phyloP scores from a whole-genome alignment of 1,140 invertebrate genomes.

The Apis dorsata region DNA sequence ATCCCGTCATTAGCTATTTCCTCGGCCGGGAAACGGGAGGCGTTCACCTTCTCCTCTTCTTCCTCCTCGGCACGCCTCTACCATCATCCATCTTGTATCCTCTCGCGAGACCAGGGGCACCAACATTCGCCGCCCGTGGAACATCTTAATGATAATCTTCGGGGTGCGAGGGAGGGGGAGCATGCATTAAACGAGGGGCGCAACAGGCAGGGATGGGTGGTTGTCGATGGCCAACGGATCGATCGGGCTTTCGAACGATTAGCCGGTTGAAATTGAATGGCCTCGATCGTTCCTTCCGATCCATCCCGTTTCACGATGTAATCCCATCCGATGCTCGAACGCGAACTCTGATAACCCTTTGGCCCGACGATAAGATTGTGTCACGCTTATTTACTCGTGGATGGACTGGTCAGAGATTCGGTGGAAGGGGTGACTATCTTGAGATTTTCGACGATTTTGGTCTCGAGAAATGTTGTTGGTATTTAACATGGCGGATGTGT shows the following conservation, averaged over 20 bases:
- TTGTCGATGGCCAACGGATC: background rate
- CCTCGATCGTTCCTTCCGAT: background rate
- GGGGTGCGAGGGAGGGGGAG: constrained; percentile 28
- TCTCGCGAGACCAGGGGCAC: constrained; percentile 45
- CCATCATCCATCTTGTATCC: constrained; percentile 41
- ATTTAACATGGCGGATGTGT: too few relatives aligned
- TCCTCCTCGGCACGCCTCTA: background rate
- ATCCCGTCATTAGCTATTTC: constrained; percentile 44
- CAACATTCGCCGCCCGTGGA: constrained; percentile 46
- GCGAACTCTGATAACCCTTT: constrained; percentile 17
- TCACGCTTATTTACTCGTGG: background rate
- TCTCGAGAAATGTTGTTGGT: too few relatives aligned
- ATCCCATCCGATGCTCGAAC: background rate
- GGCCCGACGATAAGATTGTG: background rate
- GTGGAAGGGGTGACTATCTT: too few relatives aligned
- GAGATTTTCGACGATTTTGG: too few relatives aligned
- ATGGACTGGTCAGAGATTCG: background rate
- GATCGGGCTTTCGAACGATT: constrained; percentile 8
- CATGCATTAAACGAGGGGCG: constrained; percentile 13
- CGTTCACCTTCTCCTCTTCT: background rate
- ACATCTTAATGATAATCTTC: constrained; percentile 71
- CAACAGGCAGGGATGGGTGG: background rate
- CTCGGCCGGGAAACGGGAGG: constrained; percentile 37
- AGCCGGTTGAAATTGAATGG: constrained; percentile 35
- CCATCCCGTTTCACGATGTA: background rate